Conservation (phyloP, 2,888 invertebrate genomes). For the Drosophila villosipedis region DNA sequence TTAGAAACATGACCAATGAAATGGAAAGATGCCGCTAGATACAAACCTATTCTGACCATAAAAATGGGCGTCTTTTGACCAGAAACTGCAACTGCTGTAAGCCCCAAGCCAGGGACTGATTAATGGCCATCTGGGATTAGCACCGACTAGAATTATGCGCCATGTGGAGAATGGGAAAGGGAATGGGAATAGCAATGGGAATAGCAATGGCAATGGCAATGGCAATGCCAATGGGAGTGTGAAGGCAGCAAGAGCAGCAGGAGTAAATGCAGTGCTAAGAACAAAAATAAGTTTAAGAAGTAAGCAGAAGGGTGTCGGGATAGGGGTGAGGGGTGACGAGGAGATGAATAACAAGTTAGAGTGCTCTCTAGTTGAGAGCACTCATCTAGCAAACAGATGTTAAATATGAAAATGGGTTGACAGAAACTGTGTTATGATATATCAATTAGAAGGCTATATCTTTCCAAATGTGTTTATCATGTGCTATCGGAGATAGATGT, state of each 20-base stretch:
- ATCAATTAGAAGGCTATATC: not conserved
- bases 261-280: not conserved
- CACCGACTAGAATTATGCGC: not conserved
- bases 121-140: conserved; percentile 38
- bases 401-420: not conserved
- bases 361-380: not conserved
- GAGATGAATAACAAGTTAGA: not conserved
- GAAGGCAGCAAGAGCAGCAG: not conserved
- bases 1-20: conserved; percentile 20
- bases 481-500: not conserved
- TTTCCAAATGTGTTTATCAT: not conserved
- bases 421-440: not conserved
- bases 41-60: conserved; percentile 24
- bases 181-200: not conserved
- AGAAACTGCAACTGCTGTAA: conserved; percentile 7
- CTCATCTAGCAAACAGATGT: not conserved
- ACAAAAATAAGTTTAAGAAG: too few relatives aligned
- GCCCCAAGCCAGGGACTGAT: conserved; percentile 31
- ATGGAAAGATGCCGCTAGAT: conserved; percentile 30
- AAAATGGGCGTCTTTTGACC: conserved; percentile 33
- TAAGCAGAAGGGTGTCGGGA: too few relatives aligned
- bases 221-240: not conserved
- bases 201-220: not conserved
- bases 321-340: too few relatives aligned
- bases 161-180: not conserved